These are phyloP conservation scores for Catharus fuscescens DNA, from an alignment of 2,113 vertebrate genomes.

Conservation along the genomic window DNA sequence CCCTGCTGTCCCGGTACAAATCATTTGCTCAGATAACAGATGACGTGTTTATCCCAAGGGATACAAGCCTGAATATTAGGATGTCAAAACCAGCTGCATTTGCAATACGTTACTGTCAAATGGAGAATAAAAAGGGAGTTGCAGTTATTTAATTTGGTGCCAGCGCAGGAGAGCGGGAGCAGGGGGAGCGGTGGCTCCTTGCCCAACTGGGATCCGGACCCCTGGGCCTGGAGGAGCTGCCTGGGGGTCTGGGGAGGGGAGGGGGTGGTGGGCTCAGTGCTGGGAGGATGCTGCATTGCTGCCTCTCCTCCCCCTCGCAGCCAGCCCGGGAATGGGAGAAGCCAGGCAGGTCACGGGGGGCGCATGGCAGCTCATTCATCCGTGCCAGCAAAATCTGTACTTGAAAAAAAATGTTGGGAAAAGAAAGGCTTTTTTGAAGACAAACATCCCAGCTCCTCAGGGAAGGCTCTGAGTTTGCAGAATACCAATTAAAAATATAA, in stretches of 20 bases:
- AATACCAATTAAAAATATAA: constrained; percentile 58
- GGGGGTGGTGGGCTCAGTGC: background rate
- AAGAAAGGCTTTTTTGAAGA: constrained; percentile 51
- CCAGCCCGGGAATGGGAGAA: accelerated
- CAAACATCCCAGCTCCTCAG: constrained; percentile 25
- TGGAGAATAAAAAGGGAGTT: constrained; percentile 72
- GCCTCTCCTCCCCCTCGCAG: background rate
- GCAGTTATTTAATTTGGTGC: constrained; percentile 73
- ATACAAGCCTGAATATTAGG: constrained; percentile 71
- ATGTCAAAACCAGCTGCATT: constrained; percentile 71
- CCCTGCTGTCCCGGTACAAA: constrained; percentile 36
- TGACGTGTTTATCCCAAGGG: constrained; percentile 69
- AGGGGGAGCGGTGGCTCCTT: background rate
- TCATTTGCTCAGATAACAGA: constrained; percentile 53
- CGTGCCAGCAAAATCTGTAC: background rate
- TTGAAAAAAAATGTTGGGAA: background rate
- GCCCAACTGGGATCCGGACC: accelerated
- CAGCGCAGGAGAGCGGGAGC: background rate
- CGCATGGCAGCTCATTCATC: background rate
- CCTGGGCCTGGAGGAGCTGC: background rate
- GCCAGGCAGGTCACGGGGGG: background rate
- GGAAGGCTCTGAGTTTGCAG: background rate
- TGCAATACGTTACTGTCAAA: constrained; percentile 73
- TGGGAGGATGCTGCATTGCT: background rate
- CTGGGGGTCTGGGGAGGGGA: background rate